phyloP scores from a whole-genome alignment of 2,797 vertebrate genomes.

The Centropyge bicolor region DNA sequence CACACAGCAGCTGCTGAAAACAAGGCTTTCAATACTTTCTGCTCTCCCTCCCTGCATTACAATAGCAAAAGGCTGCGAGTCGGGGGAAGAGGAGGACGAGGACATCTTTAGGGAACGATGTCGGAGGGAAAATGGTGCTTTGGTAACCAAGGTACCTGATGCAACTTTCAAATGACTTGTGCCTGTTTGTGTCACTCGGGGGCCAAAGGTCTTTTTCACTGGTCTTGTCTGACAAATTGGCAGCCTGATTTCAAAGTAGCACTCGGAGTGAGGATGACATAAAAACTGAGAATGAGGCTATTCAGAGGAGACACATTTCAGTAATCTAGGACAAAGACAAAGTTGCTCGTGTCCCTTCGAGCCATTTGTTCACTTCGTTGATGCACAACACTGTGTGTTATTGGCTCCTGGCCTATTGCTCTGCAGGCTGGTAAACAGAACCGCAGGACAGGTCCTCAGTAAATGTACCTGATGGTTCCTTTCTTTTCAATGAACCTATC shows the following conservation, averaged over 20 bases:
- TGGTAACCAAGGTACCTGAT: conserved; percentile 53
- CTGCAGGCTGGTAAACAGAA: conserved; percentile 58
- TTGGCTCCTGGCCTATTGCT: conserved; percentile 55
- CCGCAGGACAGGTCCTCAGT: conserved; percentile 40
- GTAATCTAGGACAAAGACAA: conserved; percentile 64
- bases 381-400: conserved; percentile 29
- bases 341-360: conserved; percentile 59
- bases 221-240: conserved; percentile 36
- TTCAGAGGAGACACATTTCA: conserved; percentile 47
- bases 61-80: conserved; percentile 70
- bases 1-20: conserved; percentile 82
- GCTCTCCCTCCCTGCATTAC: conserved; percentile 63
- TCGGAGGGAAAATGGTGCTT: conserved; percentile 51
- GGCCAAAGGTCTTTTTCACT: conserved; percentile 34
- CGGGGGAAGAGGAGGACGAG: conserved; percentile 46
- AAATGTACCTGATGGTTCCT: conserved; percentile 56
- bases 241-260: conserved; percentile 27
- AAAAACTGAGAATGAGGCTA: conserved; percentile 37
- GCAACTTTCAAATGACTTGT: conserved; percentile 41
- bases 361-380: conserved; percentile 58
- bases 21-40: conserved; percentile 74
- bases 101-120: conserved; percentile 63
- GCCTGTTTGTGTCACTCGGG: conserved; percentile 45
- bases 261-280: conserved; percentile 30
- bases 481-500: conserved; percentile 28